phyloP scores from a whole-genome alignment of 2,113 vertebrate genomes.

The Tenrec ecaudatus region DNA sequence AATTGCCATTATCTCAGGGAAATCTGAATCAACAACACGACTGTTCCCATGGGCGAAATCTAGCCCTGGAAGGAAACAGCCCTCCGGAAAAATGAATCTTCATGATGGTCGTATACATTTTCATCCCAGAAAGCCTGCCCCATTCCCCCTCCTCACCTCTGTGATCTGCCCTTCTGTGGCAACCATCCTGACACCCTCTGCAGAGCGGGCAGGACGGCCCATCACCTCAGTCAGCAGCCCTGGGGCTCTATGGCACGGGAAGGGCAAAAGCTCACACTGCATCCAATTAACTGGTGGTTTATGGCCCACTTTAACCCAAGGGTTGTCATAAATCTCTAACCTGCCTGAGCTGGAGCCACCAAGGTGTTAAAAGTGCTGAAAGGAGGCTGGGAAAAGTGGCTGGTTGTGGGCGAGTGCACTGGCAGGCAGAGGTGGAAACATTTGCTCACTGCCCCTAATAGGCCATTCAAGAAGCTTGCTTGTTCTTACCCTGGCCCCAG shows the following conservation, averaged over 20 bases:
- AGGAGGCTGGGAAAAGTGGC: too few relatives aligned
- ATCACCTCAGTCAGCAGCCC: not conserved
- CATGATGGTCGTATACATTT: constrained; percentile 4
- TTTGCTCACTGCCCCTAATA: not conserved
- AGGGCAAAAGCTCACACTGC: not conserved
- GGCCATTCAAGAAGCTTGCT: constrained; percentile 15
- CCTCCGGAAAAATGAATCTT: constrained; percentile 18
- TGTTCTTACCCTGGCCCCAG: not conserved
- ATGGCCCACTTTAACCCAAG: not conserved
- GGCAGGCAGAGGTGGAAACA: not conserved
- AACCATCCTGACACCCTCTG: constrained; percentile 25
- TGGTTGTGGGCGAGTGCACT: too few relatives aligned
- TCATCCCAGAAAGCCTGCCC: not conserved
- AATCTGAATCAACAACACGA: not conserved
- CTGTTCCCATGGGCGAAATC: not conserved
- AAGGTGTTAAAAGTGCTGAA: too few relatives aligned
- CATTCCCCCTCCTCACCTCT: not conserved
- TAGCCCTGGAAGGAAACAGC: not conserved
- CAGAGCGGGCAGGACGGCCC: not conserved
- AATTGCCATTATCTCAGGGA: not conserved
- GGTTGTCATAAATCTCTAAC: too few relatives aligned
- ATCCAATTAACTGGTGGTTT: constrained; percentile 24
- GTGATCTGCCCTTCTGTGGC: not conserved
- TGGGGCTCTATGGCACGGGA: not conserved
- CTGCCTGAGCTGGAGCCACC: too few relatives aligned